A percentile compares a stretch with the other conserved stretches of the same genome.
phyloP scores from a whole-genome alignment of 2,113 vertebrate species.

The Ifrita kowaldi region DNA sequence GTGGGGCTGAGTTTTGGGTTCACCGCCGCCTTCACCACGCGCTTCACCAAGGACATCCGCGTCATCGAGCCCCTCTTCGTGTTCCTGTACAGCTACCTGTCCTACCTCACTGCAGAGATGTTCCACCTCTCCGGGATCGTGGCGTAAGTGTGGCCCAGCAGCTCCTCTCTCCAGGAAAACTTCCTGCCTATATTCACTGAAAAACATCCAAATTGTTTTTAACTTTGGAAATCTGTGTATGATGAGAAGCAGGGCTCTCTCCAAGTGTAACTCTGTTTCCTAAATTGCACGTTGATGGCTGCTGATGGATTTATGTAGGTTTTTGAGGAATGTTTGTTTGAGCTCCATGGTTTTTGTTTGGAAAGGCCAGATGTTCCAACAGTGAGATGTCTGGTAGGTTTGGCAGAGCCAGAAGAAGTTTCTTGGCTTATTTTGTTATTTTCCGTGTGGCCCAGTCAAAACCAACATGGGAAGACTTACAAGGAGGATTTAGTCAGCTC shows the following conservation, averaged over 20 bases:
- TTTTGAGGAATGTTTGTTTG: background rate
- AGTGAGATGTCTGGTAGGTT: background rate
- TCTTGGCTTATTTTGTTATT: background rate
- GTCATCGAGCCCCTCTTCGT: conserved; percentile 83
- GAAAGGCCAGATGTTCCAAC: background rate
- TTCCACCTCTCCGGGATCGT: conserved; percentile 82
- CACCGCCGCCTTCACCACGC: conserved; percentile 74
- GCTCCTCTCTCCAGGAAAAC: background rate
- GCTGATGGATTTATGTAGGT: background rate
- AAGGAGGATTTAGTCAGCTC: background rate
- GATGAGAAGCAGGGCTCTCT: background rate
- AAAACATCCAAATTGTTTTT: background rate
- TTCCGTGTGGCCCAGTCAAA: background rate
- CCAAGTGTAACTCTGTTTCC: background rate
- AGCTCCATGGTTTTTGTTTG: background rate
- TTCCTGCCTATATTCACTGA: background rate
- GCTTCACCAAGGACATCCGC: conserved; percentile 76
- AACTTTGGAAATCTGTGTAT: no score
- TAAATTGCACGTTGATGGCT: background rate
- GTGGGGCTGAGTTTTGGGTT: conserved; percentile 77
- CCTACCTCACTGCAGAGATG: conserved; percentile 83
- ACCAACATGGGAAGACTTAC: background rate
- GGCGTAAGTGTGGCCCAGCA: conserved; percentile 68
- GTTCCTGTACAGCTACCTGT: conserved; percentile 85
- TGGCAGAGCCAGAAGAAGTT: background rate